Base-by-base conservation (phyloP, 2,113 vertebrate genomes). In the Mus pahari region DNA sequence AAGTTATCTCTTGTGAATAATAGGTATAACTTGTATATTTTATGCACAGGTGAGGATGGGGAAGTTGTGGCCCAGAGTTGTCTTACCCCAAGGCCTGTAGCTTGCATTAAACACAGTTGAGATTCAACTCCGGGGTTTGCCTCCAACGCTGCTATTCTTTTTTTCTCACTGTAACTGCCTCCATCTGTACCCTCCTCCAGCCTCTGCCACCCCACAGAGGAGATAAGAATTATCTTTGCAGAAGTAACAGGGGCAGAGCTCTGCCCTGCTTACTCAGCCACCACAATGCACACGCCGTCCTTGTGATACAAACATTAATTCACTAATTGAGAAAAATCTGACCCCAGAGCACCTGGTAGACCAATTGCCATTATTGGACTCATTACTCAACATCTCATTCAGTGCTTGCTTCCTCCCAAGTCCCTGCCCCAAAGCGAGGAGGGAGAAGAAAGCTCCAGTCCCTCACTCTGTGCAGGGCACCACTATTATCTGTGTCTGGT, bases 261-360 rank as follows among this genome's bases (percentile, higher is more conserved):
- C 86, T 48, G 60, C 45, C 28, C 50, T 78, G 77, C 55, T 53
- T 17, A 36, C 77, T 84, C 70, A 48, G 95, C 48, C 42, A 74
- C 66, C 1, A 0, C 8, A 39, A 70, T 5, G 17, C 16, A 64
- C 74, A 53, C 0, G 0, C 39, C 17, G 7, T 75, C 79, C 83
- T 68, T 7, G 5, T 19, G 28, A 70, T 62, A 87, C 36, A 33
- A 91, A 60, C 79, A 48, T 93, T 86, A 73, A 92, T 75, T 84
- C 33, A 19, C 79, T 97, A 79, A 94, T 75, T 74, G 94, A 92
- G 91, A 95, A 93, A 94, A 92, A 88, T 82, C 33, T 12, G 28
- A 96, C 94, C 87, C 64, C 17, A 36, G 60, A 95, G 94, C 86
- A 90, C 74, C 87, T 79, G 79, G 95, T 1, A 0, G 42, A 92